Base-by-base conservation (phyloP, 2,797 vertebrate genomes). In the Chiloscyllium punctatum region DNA sequence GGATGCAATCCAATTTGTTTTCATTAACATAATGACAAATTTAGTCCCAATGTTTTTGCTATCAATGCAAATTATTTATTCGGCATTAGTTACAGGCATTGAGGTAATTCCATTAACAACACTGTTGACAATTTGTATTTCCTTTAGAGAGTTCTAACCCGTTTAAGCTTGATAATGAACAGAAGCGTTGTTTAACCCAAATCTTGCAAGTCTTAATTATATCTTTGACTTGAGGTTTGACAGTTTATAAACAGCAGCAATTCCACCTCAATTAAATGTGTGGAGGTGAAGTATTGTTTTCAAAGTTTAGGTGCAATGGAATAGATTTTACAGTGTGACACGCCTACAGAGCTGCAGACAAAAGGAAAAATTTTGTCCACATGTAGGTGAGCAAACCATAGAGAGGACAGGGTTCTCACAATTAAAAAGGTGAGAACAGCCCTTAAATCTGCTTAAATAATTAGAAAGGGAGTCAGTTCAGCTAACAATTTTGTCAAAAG, bases 11-110 rank as follows among this genome's bases (percentile, higher is more conserved):
- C 62, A 69, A 92, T 92, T 92, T 23, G 30, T 90, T 42, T 27
- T 25, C 23, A 69, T 69, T 92, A 27, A 25, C n/a, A 42, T 42
- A 69, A 92, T 69, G n/a, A 37, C 7, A 23, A 69, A 92, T 92
- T 92, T 92, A 92, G 90, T 92, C 27, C 33, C 21, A 92, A 92
- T 92, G n/a, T 42, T 69, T n/a, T 69, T 69, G 90, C 25, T 2
- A 42, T 69, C 90, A 69, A 68, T 42, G 90, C 90, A 92, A 92
- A 92, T 42, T 37, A 92, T 69, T 69, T 37, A 92, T 92, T n/a
- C 92, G 66, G n/a, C 90, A 69, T 68, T 69, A 42, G 90, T 37
- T 42, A 11, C 90, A 92, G n/a, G 90, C 90, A 68, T 1, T 8
- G 23, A 92, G 90, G 0, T 92, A 92, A 92, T 92, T 37, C n/a